Base-by-base conservation (phyloP, 2,888 invertebrate species). In the Venusia cambrica region DNA sequence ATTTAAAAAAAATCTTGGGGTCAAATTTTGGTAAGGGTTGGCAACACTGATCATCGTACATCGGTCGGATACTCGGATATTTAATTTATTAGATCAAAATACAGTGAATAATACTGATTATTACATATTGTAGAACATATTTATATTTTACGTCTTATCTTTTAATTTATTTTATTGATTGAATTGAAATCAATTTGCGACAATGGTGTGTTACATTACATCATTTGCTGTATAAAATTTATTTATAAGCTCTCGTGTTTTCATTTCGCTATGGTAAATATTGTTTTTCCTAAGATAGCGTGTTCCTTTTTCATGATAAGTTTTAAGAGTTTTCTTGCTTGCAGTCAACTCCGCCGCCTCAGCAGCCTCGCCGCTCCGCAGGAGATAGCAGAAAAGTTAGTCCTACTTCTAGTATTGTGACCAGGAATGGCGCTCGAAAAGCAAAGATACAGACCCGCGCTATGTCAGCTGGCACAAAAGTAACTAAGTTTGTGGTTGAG, bases 361-460 rank as follows among this genome's bases (percentile, higher is more conserved):
- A 65, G 20, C 71, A 66, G 17, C 51, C 61, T 7, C 67, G 73
- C 8, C 71, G 73, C 28, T 70, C 76, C 2, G 68, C 71, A 16
- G 71, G 70, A 15, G 81, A 81, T 8, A 64, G 50, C 31, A 80
- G 71, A 47, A 85, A 79, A 48, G 62, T 59, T 25, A 64, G 72
- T 19, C 73, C 76, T n/a, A 53, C 73, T n/a, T 70, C 83, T n/a
- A 77, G 44, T 30, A 85, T 90, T 43, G 78, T 90, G 9, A 91
- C 91, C 33, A 83, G 91, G 58, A 89, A 90, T 64, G 88, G 88
- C 34, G 90, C 90, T 35, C 89, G 90, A 48, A 90, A 90, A 66
- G 88, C 90, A 32, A 91, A 90, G 75, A 90, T 90, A 28, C 91
- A 90, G 65, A 91, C 91, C 14, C 83, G 91, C 27, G 90, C 91